These are phyloP conservation scores for Sphaerodactylus townsendi DNA, from an alignment of 2,113 vertebrate species.

Conservation along the genomic window DNA sequence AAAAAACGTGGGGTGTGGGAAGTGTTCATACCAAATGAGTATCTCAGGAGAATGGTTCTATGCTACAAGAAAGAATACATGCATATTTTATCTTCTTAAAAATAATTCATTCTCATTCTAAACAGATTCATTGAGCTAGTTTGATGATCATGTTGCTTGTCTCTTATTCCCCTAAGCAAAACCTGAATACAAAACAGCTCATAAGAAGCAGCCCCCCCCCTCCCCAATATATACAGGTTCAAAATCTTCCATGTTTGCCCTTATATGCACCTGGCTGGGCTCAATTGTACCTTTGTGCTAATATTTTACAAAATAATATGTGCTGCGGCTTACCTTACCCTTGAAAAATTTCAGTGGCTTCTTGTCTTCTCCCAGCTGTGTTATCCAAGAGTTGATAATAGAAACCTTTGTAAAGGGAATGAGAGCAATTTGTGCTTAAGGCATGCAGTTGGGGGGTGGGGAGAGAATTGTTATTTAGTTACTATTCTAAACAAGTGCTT, in stretches of 20 bases:
- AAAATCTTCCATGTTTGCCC: background rate
- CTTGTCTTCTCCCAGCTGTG: slow-evolving; percentile 51
- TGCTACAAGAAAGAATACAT: background rate
- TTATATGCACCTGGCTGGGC: background rate
- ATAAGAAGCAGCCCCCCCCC: background rate
- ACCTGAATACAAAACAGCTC: background rate
- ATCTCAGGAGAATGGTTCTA: background rate
- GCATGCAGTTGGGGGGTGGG: slow-evolving; percentile 21
- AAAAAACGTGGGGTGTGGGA: too few relatives aligned
- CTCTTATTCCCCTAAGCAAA: background rate
- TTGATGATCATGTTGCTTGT: background rate
- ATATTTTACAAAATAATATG: background rate
- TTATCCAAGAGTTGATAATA: slow-evolving; percentile 42
- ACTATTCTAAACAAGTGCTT: slow-evolving; percentile 61
- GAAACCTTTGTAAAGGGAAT: slow-evolving; percentile 46
- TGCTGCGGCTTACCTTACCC: background rate
- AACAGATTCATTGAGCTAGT: background rate
- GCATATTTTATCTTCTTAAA: too few relatives aligned
- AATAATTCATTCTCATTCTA: background rate
- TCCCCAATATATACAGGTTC: background rate
- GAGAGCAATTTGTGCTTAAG: slow-evolving; percentile 57
- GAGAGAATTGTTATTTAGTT: slow-evolving; percentile 57
- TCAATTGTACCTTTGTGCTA: slow-evolving; percentile 4
- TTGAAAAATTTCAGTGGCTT: slow-evolving; percentile 17
- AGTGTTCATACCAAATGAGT: background rate